Evolutionary conservation across 2,113 vertebrate genomes (phyloP).

Genomic region (Calidris pugnax): DNA sequence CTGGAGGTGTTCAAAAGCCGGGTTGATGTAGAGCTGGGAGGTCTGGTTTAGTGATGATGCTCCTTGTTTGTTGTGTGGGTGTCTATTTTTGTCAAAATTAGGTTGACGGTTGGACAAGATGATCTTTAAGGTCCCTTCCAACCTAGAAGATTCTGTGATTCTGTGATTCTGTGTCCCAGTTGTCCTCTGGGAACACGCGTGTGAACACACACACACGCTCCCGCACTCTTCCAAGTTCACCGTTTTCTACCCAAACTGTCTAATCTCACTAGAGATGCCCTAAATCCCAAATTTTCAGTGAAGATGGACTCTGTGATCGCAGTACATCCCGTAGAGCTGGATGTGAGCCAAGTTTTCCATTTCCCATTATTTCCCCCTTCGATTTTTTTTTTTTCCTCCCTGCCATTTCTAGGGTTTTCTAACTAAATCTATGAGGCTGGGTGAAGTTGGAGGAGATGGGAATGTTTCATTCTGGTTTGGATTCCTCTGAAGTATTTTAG

Average conservation of each 20-base stretch:
- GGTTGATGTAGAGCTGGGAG: no score
- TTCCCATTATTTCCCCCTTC: neutral
- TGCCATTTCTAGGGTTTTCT: neutral
- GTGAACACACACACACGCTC: neutral
- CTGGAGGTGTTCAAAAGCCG: no score
- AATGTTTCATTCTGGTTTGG: neutral
- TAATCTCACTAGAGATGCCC: neutral
- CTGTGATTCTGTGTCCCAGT: no score
- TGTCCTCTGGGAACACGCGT: accelerated
- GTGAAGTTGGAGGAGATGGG: neutral
- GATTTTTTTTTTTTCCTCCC: neutral
- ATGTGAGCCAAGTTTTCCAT: neutral
- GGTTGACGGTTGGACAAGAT: no score
- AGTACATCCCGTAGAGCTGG: neutral
- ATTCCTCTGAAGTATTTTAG: neutral
- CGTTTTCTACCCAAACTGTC: neutral
- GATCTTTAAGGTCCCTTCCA: no score
- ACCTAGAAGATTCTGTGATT: no score
- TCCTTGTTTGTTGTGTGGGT: no score
- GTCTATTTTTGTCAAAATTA: no score
- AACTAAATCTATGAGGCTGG: neutral
- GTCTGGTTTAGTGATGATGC: no score
- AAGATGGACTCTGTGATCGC: neutral
- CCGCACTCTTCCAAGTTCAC: neutral
- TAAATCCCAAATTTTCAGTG: accelerated